Conservation (phyloP, 2,113 vertebrate species). For the Lanius ludovicianus region DNA sequence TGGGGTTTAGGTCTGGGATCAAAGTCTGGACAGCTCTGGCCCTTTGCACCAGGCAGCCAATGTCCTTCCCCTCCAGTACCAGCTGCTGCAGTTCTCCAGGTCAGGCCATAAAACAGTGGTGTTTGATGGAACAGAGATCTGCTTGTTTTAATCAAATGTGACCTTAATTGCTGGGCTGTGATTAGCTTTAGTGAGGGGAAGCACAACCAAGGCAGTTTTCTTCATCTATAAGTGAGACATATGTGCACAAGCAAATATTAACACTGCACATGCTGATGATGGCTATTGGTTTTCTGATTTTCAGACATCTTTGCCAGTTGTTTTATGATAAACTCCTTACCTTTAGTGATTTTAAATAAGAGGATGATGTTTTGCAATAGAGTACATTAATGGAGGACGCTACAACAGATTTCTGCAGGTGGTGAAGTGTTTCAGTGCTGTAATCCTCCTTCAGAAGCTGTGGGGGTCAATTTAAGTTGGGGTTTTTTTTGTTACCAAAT, state of each 20-base stretch:
- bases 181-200: neutral
- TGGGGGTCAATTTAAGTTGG: neutral
- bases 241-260: neutral
- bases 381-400: neutral
- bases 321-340: neutral
- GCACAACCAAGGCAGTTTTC: neutral
- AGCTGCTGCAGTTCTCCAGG: neutral
- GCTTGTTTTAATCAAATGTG: neutral
- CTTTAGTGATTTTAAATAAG: neutral
- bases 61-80: neutral
- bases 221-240: neutral
- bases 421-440: neutral
- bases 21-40: neutral
- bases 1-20: neutral
- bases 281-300: neutral
- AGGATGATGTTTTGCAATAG: neutral
- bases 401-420: neutral
- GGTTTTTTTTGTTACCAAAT: neutral
- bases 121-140: neutral
- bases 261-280: neutral
- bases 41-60: neutral
- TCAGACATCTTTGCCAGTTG: neutral
- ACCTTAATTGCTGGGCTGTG: neutral
- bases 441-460: neutral
- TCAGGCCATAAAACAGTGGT: neutral